Evolutionary conservation across 2,888 invertebrate genomes (phyloP), one percentile per base, ranked within the genome.

Genomic region (Chymomyza fuscimana): DNA sequence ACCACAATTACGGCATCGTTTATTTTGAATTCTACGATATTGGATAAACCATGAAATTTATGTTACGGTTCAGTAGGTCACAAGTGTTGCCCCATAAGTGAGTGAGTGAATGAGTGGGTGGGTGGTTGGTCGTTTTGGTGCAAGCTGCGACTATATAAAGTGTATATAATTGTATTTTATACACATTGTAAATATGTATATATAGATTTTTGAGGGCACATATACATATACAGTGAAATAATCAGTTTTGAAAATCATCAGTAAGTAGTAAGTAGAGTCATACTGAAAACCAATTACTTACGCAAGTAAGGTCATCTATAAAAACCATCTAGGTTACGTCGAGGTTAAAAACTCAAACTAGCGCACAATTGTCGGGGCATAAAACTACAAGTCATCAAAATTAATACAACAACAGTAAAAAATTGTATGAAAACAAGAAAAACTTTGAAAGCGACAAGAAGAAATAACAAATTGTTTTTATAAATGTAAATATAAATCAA

Each of bases 301-400:
- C 65, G 68, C 68, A 70, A 67, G 67, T 84, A 72, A 86, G 82
- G 87, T 84, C 85, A 76, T n/a, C 54, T 63, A 7, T 54, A 63
- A 22, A 60, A 58, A 54, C 60, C 74, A 74, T 72, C 72, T 82
- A 85, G 81, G 81, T 85, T 82, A 82, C 78, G 68, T 46, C 79
- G 85, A 86, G 82, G 79, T 79, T 84, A 70, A 72, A 69, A 77
- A 76, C 62, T 70, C 22, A 67, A 79, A 76, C 79, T 81, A 72
- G 81, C 74, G 77, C 73, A 78, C 64, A 76, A 10, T 36, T 15
- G n/a, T n/a, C n/a, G 16, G 29, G 16, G 29, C 40, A 25, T 65
- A 61, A 69, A 70, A 76, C 65, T 68, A 73, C 85, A 79, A 87
- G 85, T 87, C 87, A 82, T 80, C 70, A 70, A 71, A 79, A 75